Evolutionary conservation across 1,140 invertebrate genomes (phyloP).

Genomic region (Drosophila bocki): DNA sequence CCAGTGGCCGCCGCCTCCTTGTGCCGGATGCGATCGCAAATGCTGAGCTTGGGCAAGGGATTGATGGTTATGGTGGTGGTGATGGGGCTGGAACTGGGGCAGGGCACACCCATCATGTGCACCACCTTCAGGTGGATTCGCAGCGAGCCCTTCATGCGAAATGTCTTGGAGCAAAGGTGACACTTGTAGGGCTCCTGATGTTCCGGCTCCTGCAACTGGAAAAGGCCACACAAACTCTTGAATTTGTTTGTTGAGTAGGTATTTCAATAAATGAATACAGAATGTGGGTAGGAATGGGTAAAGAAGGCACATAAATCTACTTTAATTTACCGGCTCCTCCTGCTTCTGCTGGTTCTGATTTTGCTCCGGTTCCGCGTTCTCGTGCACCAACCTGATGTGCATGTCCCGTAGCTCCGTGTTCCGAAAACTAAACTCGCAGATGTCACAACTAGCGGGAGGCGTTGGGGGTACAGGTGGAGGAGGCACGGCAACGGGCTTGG

Average conservation of each 20-base stretch:
- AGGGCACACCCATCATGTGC: slow-evolving; percentile 86
- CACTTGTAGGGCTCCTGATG: slow-evolving; percentile 88
- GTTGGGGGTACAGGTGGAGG: slow-evolving; percentile 5
- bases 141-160: slow-evolving; percentile 92
- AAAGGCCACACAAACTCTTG: neutral
- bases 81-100: slow-evolving; percentile 24
- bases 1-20: slow-evolving; percentile 55
- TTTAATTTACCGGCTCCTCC: slow-evolving; percentile 16
- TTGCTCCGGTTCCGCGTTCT: slow-evolving; percentile 80
- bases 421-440: slow-evolving; percentile 90
- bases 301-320: too few relatives aligned
- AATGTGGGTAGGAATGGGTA: neutral
- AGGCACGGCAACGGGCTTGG: slow-evolving; percentile 33
- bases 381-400: slow-evolving; percentile 91
- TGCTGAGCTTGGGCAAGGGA: slow-evolving; percentile 69
- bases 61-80: slow-evolving; percentile 7
- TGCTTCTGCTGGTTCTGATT: neutral
- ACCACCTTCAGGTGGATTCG: slow-evolving; percentile 93
- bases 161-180: slow-evolving; percentile 91
- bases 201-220: slow-evolving; percentile 51
- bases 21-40: slow-evolving; percentile 82
- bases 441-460: slow-evolving; percentile 87
- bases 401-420: slow-evolving; percentile 89
- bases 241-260: neutral
- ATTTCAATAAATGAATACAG: neutral